Evolutionary conservation across 2,797 vertebrate species (phyloP), one percentile per base, ranked within the genome.

Genomic region (Pempheris klunzingeri): DNA sequence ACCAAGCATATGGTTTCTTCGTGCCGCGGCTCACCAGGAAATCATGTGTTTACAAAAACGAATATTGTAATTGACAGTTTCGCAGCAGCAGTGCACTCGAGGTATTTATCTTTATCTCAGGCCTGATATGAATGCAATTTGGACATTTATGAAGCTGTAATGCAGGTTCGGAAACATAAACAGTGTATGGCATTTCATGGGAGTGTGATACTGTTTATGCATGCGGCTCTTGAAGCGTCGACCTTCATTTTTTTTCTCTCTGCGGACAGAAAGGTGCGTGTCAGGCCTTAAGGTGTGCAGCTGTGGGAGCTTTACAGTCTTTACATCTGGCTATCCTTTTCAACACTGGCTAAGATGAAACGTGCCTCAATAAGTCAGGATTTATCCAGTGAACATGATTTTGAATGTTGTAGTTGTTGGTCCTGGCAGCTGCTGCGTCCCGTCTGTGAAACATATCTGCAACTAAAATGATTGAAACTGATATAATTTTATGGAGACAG

Each of bases 251-350:
- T 57, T 66, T 62, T n/a, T n/a, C n/a, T 62, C 63, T 32, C 9
- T 4, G 38, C 1, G 2, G 24, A 49, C 22, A 18, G 49, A 73
- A 76, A 80, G 77, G 84, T 87, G 77, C 62, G 7, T 64, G 80
- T 84, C 53, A 32, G 75, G 74, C 88, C 65, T 71, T 62, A 66
- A 90, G 89, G 86, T 84, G 86, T 70, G 69, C 91, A 92, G 90
- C 88, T 93, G 90, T 74, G 57, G 79, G 36, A 71, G 78, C 59
- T 49, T 74, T 30, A 18, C 36, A n/a, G 69, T 54, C 68, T 50
- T 38, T 32, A 58, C 82, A 79, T 88, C 84, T 90, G 85, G 89
- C 86, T 78, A 46, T 72, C 62, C 58, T 83, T 88, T 85, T 71
- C 73, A 67, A 78, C 78, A 47, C 61, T 17, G 72, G 59, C 77